Evolutionary conservation across 1,140 invertebrate species (phyloP).

Genomic region (Caerostris darwini): DNA sequence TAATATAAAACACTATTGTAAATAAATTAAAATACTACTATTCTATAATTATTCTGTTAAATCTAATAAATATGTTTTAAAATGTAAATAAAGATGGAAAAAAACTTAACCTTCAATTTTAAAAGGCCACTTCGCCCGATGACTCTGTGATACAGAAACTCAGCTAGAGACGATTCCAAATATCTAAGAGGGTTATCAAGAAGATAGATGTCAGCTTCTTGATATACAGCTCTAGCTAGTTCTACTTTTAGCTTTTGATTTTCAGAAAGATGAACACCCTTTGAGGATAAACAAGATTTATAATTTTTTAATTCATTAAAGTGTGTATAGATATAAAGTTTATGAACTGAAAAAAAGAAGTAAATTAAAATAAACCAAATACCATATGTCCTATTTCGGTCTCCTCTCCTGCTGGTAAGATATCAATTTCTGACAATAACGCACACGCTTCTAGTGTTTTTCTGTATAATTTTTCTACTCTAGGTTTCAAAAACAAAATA

Average conservation of each 20-base stretch:
- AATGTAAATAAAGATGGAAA: not conserved
- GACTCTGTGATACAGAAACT: constrained; percentile 83
- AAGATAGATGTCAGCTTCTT: constrained; percentile 83
- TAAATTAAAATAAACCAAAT: not conserved
- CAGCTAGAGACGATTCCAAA: constrained; percentile 80
- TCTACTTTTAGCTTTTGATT: constrained; percentile 86
- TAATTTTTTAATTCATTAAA: not conserved
- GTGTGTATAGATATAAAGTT: not conserved
- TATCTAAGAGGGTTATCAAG: constrained; percentile 84
- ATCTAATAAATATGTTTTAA: no score
- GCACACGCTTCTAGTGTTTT: constrained; percentile 81
- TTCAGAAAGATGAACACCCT: constrained; percentile 80
- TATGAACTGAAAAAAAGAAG: not conserved
- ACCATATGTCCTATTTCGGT: constrained; percentile 80
- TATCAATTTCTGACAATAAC: constrained; percentile 79
- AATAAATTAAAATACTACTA: no score
- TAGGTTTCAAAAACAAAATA: constrained; percentile 80
- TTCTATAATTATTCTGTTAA: no score
- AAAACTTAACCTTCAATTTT: constrained; percentile 77
- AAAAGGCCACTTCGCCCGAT: constrained; percentile 80
- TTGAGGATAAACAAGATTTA: not conserved
- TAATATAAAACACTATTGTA: no score
- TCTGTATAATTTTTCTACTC: constrained; percentile 79
- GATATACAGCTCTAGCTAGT: constrained; percentile 85
- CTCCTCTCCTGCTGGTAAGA: constrained; percentile 81